phyloP scores from a whole-genome alignment of 2,888 invertebrate species.

The Drosophila mimetica region DNA sequence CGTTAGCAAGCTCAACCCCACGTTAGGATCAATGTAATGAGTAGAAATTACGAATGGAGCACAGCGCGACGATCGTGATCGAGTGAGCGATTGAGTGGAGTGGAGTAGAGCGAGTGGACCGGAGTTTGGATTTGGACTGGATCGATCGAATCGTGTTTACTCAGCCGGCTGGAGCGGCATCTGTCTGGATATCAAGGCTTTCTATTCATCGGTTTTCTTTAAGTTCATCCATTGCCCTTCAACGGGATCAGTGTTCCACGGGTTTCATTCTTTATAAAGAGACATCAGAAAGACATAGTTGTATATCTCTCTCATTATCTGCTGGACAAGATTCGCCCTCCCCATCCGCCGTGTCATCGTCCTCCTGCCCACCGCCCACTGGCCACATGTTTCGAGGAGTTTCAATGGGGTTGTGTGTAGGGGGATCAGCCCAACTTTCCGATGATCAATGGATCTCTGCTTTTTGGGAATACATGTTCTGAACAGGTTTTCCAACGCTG shows the following conservation, averaged over 20 bases:
- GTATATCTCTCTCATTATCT: conserved; percentile 8
- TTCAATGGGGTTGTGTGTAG: conserved; percentile 40
- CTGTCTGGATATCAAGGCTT: not conserved
- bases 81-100: conserved; percentile 72
- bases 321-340: conserved; percentile 23
- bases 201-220: not conserved
- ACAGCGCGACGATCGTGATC: conserved; percentile 79
- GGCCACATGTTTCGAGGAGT: conserved; percentile 38
- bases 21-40: conserved; percentile 66
- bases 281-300: not conserved
- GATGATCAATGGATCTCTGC: conserved; percentile 49
- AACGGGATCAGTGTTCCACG: not conserved
- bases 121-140: conserved; percentile 35
- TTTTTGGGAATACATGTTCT: conserved; percentile 43
- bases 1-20: conserved; percentile 63
- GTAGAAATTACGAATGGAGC: conserved; percentile 84
- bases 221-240: not conserved
- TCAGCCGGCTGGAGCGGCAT: conserved; percentile 16
- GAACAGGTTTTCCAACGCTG: conserved; percentile 77
- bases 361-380: conserved; percentile 41
- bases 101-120: conserved; percentile 42
- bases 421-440: conserved; percentile 45
- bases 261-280: not conserved
- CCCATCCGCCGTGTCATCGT: conserved; percentile 29
- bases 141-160: conserved; percentile 21